Percentiles rank a stretch among this genome's conserved stretches.
These are phyloP conservation scores for Gnathonemus longibarbis DNA, from an alignment of 2,113 vertebrate genomes.

Conservation along the genomic window DNA sequence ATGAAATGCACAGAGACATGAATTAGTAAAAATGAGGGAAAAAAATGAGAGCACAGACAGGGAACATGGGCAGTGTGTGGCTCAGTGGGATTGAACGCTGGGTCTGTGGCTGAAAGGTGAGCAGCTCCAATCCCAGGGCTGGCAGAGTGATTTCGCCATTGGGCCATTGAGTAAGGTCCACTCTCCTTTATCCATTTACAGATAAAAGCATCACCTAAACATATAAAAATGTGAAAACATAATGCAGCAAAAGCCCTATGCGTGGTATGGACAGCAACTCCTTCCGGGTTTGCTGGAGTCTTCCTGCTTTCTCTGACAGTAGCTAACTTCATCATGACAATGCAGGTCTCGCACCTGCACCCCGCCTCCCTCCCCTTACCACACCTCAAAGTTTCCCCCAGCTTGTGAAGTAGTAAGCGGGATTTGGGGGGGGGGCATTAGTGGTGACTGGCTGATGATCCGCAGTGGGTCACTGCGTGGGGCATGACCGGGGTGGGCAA, in stretches of 20 bases:
- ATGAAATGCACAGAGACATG: neutral
- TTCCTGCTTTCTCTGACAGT: neutral
- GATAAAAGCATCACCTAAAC: neutral
- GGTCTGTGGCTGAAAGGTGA: neutral
- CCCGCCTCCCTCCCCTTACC: neutral
- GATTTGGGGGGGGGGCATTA: slow-evolving; percentile 21
- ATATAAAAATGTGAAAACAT: neutral
- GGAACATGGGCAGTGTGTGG: neutral
- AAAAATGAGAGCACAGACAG: neutral
- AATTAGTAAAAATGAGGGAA: neutral
- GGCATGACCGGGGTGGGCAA: slow-evolving; percentile 32
- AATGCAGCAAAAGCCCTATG: neutral
- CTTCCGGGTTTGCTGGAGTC: neutral
- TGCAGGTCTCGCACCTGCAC: neutral
- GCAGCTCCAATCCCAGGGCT: neutral
- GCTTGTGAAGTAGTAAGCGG: neutral
- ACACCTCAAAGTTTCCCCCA: slow-evolving; percentile 2
- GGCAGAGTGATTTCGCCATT: neutral
- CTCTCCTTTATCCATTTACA: neutral
- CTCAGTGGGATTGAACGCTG: too few relatives aligned
- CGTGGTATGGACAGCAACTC: neutral
- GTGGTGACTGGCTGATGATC: slow-evolving; percentile 27
- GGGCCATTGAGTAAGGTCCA: neutral
- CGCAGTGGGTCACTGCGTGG: slow-evolving; percentile 42
- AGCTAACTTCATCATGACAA: neutral